Evolutionary conservation across 1,140 invertebrate genomes (phyloP).

Genomic region (Apis florea): DNA sequence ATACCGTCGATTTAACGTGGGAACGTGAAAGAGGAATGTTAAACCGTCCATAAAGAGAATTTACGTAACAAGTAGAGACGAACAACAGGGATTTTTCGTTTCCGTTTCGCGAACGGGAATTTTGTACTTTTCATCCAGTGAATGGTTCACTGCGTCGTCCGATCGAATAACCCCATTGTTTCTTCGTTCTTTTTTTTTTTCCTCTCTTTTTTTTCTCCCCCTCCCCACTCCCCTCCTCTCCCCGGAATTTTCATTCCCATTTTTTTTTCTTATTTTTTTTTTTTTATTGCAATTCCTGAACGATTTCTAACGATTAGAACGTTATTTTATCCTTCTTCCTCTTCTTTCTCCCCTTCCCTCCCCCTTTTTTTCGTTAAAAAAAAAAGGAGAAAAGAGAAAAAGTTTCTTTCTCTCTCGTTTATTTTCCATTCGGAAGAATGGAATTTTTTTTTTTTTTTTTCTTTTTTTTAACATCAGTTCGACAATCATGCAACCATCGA

Average conservation of each 20-base stretch:
- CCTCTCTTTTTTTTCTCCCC: no score
- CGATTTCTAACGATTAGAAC: not conserved
- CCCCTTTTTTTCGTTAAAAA: not conserved
- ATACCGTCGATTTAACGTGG: conserved; percentile 35
- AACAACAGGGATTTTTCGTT: conserved; percentile 49
- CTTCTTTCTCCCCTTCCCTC: not conserved
- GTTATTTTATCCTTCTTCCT: not conserved
- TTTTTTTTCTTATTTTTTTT: not conserved
- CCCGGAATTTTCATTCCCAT: not conserved
- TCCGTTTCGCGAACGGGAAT: conserved; percentile 44
- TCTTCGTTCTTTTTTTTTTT: not conserved
- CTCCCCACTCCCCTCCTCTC: not conserved
- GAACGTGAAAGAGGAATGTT: conserved; percentile 52
- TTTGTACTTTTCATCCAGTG: conserved; percentile 37
- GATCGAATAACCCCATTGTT: conserved; percentile 26
- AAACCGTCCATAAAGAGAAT: conserved; percentile 52
- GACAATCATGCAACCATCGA: conserved; percentile 18
- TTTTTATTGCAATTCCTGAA: not conserved
- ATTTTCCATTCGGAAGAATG: not conserved
- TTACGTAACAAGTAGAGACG: conserved; percentile 48
- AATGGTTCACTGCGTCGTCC: conserved; percentile 27
- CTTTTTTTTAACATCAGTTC: not conserved
- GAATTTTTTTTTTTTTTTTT: no score
- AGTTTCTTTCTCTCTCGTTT: not conserved
- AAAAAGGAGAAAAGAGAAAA: not conserved